Conservation (phyloP, 1,140 invertebrate genomes). For the Solenopsis fugax region DNA sequence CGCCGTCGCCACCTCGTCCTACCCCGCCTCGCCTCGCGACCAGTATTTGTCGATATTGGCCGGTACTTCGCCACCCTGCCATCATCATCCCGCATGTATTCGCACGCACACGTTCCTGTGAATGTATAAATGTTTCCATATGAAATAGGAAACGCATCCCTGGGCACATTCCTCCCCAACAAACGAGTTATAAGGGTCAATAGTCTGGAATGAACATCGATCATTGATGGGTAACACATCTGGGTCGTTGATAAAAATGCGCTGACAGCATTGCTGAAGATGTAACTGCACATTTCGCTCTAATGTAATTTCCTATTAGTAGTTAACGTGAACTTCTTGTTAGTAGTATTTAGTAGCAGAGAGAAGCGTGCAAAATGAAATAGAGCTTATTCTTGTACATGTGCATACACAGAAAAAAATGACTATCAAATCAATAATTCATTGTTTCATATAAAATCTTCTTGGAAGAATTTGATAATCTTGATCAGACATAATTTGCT, state of each 20-base stretch:
- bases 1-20: conserved; percentile 32
- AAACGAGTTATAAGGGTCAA: conserved; percentile 14
- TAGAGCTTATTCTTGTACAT: neutral
- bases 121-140: neutral
- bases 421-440: too few relatives aligned
- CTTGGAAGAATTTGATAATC: too few relatives aligned
- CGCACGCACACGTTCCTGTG: neutral
- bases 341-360: neutral
- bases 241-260: conserved; percentile 12
- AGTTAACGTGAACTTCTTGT: neutral
- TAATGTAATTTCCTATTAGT: neutral
- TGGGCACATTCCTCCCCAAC: neutral
- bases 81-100: conserved; percentile 4
- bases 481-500: too few relatives aligned
- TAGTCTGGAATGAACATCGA: conserved; percentile 22
- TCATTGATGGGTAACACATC: neutral
- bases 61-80: conserved; percentile 48
- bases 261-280: neutral
- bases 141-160: conserved; percentile 15
- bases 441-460: too few relatives aligned
- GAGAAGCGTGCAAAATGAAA: neutral
- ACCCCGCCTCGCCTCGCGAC: conserved; percentile 25
- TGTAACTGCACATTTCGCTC: neutral
- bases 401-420: too few relatives aligned
- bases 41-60: conserved; percentile 57